Evolutionary conservation across 2,888 invertebrate genomes (phyloP).

Genomic region (Drosophila fulvimacula): DNA sequence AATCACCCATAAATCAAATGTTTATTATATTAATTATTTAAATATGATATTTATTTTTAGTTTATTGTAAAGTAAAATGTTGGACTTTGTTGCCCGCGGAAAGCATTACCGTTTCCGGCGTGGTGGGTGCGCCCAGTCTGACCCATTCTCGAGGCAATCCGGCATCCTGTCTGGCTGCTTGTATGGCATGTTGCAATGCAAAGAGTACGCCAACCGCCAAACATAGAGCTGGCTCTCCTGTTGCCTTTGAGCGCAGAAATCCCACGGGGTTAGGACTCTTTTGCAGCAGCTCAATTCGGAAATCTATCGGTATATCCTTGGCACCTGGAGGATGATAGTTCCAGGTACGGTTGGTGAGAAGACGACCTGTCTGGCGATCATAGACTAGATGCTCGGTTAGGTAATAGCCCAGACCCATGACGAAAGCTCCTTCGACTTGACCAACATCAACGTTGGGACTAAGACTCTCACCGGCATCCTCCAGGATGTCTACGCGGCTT

Average conservation of each 20-base stretch:
- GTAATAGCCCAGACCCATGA: conserved; percentile 92
- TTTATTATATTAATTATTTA: background rate
- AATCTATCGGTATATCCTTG: conserved; percentile 92
- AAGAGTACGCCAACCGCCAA: conserved; percentile 86
- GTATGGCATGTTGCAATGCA: conserved; percentile 89
- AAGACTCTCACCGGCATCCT: conserved; percentile 90
- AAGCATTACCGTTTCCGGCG: conserved; percentile 79
- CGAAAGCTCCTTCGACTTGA: conserved; percentile 92
- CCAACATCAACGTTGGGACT: conserved; percentile 90
- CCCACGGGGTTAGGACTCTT: conserved; percentile 86
- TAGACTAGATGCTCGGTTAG: conserved; percentile 89
- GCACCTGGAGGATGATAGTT: conserved; percentile 91
- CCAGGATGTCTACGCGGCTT: conserved; percentile 89
- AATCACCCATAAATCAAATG: background rate
- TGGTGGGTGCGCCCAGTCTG: conserved; percentile 81
- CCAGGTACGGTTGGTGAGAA: conserved; percentile 92
- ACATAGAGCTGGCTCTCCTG: conserved; percentile 88
- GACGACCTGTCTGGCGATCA: conserved; percentile 87
- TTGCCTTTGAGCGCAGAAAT: conserved; percentile 90
- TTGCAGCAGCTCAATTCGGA: conserved; percentile 89
- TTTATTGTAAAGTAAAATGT: conserved; percentile 34
- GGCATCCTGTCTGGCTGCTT: conserved; percentile 88
- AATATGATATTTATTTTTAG: too few species aligned
- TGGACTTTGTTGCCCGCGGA: conserved; percentile 63
- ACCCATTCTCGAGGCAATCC: conserved; percentile 84